Evolutionary conservation across 2,888 invertebrate species (phyloP).

Genomic region (Alsophila aescularia): DNA sequence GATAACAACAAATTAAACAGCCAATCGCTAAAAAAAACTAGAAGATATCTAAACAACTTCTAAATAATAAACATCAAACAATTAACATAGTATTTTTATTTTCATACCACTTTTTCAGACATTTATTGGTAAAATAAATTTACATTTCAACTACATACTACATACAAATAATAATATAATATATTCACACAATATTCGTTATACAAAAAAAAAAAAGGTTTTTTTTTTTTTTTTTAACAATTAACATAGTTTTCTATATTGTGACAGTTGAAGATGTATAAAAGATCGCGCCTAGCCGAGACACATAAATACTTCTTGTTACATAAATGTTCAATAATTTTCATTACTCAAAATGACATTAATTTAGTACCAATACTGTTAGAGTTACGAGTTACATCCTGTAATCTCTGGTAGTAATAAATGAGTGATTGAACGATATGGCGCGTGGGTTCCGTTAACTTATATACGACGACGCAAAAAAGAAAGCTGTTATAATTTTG

Average conservation of each 20-base stretch:
- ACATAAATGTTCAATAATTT: slow-evolving; percentile 15
- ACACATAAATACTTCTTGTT: slow-evolving; percentile 3
- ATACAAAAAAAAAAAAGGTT: no score
- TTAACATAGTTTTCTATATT: background rate
- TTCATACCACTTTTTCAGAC: no score
- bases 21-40: no score
- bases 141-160: no score
- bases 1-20: no score
- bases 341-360: slow-evolving; percentile 8
- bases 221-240: no score
- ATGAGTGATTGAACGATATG: background rate
- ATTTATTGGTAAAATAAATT: no score
- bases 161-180: no score
- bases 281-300: no score
- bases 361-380: slow-evolving; percentile 9
- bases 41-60: no score
- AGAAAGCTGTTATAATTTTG: background rate
- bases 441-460: background rate
- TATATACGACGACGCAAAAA: background rate
- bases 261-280: slow-evolving; percentile 3
- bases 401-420: slow-evolving; percentile 11
- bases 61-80: no score
- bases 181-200: no score
- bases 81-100: background rate
- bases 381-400: slow-evolving; percentile 15